Evolutionary conservation across 2,888 invertebrate species (phyloP), one percentile per base, ranked within the genome.

Genomic region (Calephelis perditalis): DNA sequence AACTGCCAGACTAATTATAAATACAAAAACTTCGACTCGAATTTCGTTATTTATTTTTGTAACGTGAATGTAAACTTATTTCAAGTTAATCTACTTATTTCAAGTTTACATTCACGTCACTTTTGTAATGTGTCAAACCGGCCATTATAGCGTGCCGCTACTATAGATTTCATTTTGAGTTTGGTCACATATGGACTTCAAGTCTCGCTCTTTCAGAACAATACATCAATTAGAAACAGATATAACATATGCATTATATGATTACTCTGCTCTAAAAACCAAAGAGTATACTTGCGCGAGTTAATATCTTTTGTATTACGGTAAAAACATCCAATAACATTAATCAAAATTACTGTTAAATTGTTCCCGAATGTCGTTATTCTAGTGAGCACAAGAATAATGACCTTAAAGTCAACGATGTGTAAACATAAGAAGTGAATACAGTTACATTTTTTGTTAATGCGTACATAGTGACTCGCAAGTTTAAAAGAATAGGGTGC

Each of bases 371-470:
- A 75, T 71, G 71, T 73, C 71, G 78, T 56, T 60, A 55, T 47
- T 46, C 60, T 60, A 60, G 60, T 40, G 56, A 60, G 60, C 73
- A 72, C 72, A 73, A 73, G 73, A 77, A 79, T 77, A 81, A 78
- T 71, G 73, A 78, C 70, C 70, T 71, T 73, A 72, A 77, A 84
- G 71, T 67, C 81, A 84, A 74, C 85, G 76, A 78, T 81, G 84
- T 84, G 86, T 78, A 79, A 84, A 86, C 77, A 71, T 67, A 68
- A 69, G 69, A 71, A 64, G 73, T 65, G 73, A 63, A 60, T 81
- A 87, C 87, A 82, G 88, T 88, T 87, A 84, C 67, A 72, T 80
- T 77, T 75, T 76, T 75, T 74, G 75, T 76, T 71, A 72, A 74
- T 75, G 74, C 71, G 69, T 74, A 72, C 69, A 70, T 73, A 79